Percentiles rank a stretch among this genome's conserved stretches.
phyloP scores from a whole-genome alignment of 2,888 invertebrate species.

The Drymonia ruficornis region DNA sequence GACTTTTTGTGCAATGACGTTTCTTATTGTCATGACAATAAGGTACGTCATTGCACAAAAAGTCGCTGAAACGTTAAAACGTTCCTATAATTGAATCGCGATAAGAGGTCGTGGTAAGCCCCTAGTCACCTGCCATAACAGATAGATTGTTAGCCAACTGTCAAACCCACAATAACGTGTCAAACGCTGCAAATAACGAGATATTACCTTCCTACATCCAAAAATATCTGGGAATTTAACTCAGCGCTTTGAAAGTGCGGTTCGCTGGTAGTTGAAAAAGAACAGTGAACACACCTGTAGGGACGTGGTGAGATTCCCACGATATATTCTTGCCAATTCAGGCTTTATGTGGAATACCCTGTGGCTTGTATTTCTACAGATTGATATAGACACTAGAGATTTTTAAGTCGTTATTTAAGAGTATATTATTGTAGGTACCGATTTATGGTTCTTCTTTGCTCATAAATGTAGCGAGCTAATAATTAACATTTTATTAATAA shows the following conservation, averaged over 20 bases:
- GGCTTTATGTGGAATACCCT: conserved; percentile 15
- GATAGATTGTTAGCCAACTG: neutral
- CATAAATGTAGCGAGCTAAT: too few species aligned
- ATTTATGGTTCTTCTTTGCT: too few species aligned
- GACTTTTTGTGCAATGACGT: too few species aligned
- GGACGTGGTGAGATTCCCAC: conserved; percentile 41
- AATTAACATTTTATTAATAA: too few species aligned
- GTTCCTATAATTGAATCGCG: too few species aligned
- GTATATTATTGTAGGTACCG: too few species aligned
- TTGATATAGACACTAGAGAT: neutral
- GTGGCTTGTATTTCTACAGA: conserved; percentile 16
- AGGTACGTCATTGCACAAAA: too few species aligned
- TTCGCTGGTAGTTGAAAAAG: conserved; percentile 28
- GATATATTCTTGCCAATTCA: conserved; percentile 37
- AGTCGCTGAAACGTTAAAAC: too few species aligned
- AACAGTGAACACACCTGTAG: conserved; percentile 45
- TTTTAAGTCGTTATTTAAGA: too few species aligned
- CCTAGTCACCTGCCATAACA: too few species aligned
- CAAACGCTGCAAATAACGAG: conserved; percentile 21
- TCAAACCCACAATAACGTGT: neutral
- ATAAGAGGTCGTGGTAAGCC: too few species aligned
- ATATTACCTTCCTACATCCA: conserved; percentile 21
- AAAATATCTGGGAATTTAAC: conserved; percentile 20
- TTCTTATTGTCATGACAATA: too few species aligned
- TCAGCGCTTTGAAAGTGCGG: conserved; percentile 41